These are phyloP conservation scores for Cacoxenus indagator DNA, from an alignment of 2,888 invertebrate genomes.

Conservation along the genomic window DNA sequence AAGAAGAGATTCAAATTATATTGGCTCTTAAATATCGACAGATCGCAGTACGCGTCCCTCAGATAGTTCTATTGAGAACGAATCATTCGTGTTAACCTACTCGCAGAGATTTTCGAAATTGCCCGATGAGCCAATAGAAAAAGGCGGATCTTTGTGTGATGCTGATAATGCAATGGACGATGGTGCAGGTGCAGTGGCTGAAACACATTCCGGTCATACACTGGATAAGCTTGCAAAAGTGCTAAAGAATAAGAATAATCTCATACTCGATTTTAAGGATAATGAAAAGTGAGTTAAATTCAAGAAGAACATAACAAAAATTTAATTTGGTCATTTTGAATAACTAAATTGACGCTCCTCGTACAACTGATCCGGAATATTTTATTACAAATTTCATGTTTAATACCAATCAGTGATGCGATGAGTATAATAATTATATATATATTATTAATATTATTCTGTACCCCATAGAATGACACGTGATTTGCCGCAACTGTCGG, in stretches of 20 bases:
- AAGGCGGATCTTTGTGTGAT: background rate
- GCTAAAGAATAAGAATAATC: slow-evolving; percentile 75
- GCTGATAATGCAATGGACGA: background rate
- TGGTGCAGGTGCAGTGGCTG: slow-evolving; percentile 11
- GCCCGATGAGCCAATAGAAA: slow-evolving; percentile 56
- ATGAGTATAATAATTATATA: too few relatives aligned
- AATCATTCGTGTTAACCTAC: slow-evolving; percentile 73
- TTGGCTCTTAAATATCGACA: slow-evolving; percentile 29
- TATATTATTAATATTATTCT: too few relatives aligned
- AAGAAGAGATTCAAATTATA: background rate
- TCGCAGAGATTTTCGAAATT: slow-evolving; percentile 75
- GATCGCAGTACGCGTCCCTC: slow-evolving; percentile 73
- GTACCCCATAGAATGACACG: slow-evolving; percentile 63
- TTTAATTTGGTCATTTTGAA: too few relatives aligned
- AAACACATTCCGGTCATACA: slow-evolving; percentile 40
- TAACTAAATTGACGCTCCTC: too few relatives aligned
- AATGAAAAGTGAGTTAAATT: slow-evolving; percentile 67
- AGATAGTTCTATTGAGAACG: slow-evolving; percentile 74
- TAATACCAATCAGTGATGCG: too few relatives aligned
- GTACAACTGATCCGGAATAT: too few relatives aligned
- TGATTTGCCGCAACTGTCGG: slow-evolving; percentile 69
- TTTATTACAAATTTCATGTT: too few relatives aligned
- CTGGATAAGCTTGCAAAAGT: slow-evolving; percentile 59
- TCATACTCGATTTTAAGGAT: slow-evolving; percentile 67
- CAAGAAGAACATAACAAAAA: too few relatives aligned